phyloP scores from a whole-genome alignment of 2,797 vertebrate species.

The Sebastolobus alascanus region DNA sequence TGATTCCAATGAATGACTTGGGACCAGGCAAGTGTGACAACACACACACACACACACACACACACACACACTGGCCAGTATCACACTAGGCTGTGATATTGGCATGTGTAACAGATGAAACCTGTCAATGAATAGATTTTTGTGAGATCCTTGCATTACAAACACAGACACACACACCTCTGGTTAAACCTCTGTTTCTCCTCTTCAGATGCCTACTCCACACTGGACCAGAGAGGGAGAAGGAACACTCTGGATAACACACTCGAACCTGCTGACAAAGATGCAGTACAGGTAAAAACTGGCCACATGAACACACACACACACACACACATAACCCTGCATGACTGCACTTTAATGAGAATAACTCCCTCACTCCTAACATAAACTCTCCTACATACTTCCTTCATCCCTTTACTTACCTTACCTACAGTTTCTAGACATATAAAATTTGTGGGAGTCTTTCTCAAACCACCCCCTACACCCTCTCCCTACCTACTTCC shows the following conservation, averaged over 20 bases:
- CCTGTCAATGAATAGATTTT: neutral
- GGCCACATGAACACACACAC: constrained; percentile 59
- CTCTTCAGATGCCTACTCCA: constrained; percentile 88
- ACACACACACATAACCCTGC: constrained; percentile 52
- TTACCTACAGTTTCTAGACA: neutral
- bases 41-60: neutral
- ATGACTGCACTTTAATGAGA: constrained; percentile 53
- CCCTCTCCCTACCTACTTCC: no score
- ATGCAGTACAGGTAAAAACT: constrained; percentile 89
- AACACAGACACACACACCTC: neutral
- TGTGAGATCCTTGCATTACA: neutral
- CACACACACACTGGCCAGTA: neutral
- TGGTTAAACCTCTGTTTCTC: neutral
- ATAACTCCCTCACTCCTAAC: neutral
- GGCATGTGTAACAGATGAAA: neutral
- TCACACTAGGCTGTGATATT: neutral
- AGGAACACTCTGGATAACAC: constrained; percentile 92
- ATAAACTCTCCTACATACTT: neutral
- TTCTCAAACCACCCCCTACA: no score
- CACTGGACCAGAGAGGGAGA: constrained; percentile 93
- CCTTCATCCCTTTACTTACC: neutral
- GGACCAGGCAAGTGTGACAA: constrained; percentile 88
- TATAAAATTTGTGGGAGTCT: neutral
- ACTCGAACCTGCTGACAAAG: constrained; percentile 90
- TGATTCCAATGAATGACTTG: constrained; percentile 95